Percentiles rank a stretch among this genome's conserved stretches.
phyloP scores from a whole-genome alignment of 2,113 vertebrate genomes.

The Hepsetus odoe region DNA sequence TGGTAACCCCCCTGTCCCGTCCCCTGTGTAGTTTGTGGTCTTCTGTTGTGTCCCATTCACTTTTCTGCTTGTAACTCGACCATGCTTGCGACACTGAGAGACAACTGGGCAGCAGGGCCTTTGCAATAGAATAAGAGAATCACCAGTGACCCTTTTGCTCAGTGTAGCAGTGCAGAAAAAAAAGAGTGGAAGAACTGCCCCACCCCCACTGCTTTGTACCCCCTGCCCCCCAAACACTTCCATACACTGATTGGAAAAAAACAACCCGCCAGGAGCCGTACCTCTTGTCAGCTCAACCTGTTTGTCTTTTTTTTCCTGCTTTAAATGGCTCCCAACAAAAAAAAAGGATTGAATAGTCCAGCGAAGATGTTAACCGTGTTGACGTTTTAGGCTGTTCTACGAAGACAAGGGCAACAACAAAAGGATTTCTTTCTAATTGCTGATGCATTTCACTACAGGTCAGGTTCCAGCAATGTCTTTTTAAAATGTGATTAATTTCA shows the following conservation, averaged over 20 bases:
- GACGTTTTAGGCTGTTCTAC: neutral
- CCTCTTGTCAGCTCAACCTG: neutral
- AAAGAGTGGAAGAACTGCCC: conserved; percentile 36
- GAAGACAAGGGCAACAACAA: neutral
- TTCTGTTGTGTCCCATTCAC: conserved; percentile 16
- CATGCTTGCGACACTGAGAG: neutral
- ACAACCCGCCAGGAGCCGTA: neutral
- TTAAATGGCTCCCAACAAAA: neutral
- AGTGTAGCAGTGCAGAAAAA: conserved; percentile 23
- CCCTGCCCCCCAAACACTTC: conserved; percentile 43
- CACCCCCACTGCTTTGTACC: conserved; percentile 49
- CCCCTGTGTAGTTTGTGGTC: conserved; percentile 7
- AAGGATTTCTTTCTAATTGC: neutral
- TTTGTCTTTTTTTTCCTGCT: neutral
- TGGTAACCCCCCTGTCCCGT: conserved; percentile 44
- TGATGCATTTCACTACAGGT: neutral
- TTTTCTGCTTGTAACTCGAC: conserved; percentile 16
- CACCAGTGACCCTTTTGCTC: conserved; percentile 15
- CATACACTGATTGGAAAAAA: conserved; percentile 28
- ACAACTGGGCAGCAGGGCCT: neutral
- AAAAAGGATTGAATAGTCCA: neutral
- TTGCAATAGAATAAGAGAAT: conserved; percentile 36
- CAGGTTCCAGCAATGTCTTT: neutral
- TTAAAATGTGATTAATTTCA: neutral
- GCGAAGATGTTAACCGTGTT: neutral